Evolutionary conservation across 2,888 invertebrate species (phyloP).

Genomic region (Spisula subtruncata): DNA sequence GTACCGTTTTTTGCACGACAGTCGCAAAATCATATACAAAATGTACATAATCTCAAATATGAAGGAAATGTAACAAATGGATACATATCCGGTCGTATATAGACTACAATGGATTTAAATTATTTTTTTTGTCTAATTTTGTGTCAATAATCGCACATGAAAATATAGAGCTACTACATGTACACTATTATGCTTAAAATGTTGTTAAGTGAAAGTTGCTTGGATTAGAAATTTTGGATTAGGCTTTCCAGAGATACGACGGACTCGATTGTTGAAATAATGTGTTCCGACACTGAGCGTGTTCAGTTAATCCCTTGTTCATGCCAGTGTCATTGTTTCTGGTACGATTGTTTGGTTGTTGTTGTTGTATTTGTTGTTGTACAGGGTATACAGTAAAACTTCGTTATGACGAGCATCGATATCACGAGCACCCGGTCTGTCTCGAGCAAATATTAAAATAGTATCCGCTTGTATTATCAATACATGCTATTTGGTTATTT

Average conservation of each 20-base stretch:
- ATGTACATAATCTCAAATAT: no score
- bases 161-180: neutral
- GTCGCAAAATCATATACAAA: no score
- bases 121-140: neutral
- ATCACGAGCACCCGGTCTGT: no score
- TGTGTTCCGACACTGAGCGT: neutral
- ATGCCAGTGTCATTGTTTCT: neutral
- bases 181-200: neutral
- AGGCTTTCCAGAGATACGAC: neutral
- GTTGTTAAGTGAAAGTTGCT: neutral
- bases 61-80: no score
- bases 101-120: neutral
- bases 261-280: neutral
- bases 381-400: no score
- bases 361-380: neutral
- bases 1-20: no score
- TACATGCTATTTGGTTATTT: no score
- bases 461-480: no score
- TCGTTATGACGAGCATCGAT: no score
- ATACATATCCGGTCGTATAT: no score
- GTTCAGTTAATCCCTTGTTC: neutral
- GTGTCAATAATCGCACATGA: neutral
- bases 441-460: no score
- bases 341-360: neutral
- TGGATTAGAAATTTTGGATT: slow-evolving; percentile 17